phyloP scores from a whole-genome alignment of 2,113 vertebrate species.

The Podarcis raffonei region DNA sequence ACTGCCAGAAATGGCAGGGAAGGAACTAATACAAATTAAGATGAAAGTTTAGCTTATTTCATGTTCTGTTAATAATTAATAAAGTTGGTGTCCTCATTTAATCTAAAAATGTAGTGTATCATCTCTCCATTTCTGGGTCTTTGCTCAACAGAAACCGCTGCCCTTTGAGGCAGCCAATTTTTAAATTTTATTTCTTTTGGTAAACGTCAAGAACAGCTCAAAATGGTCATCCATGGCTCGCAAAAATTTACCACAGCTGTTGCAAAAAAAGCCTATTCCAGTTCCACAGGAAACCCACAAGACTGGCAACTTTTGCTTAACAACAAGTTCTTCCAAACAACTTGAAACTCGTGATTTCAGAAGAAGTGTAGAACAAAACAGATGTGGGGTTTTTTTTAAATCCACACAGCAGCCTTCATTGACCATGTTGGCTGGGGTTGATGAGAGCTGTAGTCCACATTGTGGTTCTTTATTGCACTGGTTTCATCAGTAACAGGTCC shows the following conservation, averaged over 20 bases:
- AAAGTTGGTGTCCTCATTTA: too few relatives aligned
- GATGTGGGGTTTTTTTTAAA: constrained; percentile 33
- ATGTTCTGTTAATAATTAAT: not conserved
- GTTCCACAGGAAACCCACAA: constrained; percentile 70
- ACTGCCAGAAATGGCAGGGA: not conserved
- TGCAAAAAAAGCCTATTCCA: constrained; percentile 55
- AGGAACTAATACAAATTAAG: not conserved
- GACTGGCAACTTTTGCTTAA: constrained; percentile 60
- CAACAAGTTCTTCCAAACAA: constrained; percentile 42
- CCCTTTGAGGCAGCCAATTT: constrained; percentile 37
- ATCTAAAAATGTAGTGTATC: too few relatives aligned
- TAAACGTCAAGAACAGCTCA: constrained; percentile 26
- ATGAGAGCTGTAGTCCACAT: too few relatives aligned
- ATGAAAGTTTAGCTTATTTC: not conserved
- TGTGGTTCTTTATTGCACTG: not conserved
- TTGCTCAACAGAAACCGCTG: too few relatives aligned
- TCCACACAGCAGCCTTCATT: too few relatives aligned
- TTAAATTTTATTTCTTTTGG: not conserved
- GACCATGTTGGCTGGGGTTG: too few relatives aligned
- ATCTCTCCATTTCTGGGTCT: too few relatives aligned
- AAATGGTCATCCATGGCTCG: constrained; percentile 54
- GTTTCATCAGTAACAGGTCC: constrained; percentile 32
- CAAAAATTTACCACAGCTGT: constrained; percentile 70
- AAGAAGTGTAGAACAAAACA: constrained; percentile 50
- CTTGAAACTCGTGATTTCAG: too few relatives aligned